Base-by-base conservation (phyloP, 1,140 invertebrate genomes). In the Trichonephila clavata region DNA sequence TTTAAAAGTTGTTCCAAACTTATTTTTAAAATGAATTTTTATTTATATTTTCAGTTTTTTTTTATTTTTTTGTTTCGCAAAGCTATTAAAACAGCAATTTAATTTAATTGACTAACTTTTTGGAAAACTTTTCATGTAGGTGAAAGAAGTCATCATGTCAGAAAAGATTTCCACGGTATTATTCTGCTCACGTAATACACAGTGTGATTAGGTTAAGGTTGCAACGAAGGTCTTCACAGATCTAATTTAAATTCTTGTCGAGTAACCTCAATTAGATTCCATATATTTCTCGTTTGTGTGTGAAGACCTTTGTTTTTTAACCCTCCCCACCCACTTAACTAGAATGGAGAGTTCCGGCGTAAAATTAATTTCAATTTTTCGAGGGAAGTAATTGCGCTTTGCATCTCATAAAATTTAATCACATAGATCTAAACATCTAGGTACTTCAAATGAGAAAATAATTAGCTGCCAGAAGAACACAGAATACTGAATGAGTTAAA, bases 221-320 rank as follows among this genome's bases (percentile, higher is more conserved):
- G 43, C 81, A n/a, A 50, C 16, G n/a, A 83, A 83, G 81, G 81
- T 83, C 81, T 83, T n/a, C 21, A 57, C n/a, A 13, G 13, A 83
- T n/a, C 20, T 83, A 83, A 83, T 83, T 83, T 59, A 83, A 83
- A 83, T 83, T 83, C 81, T 83, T 83, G 81, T 24, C 50, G 81
- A 77, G 81, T 24, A 50, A 50, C 81, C 21, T 83, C 81, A 59
- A 83, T 50, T 57, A 50, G 39, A 83, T 83, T 83, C 81, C 20
- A 68, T 24, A 21, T 43, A 57, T 59, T 83, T 83, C 50, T 83
- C 71, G 14, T 77, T 7, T 68, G 27, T 32, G 27, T 68, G 27
- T 32, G 27, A 16, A 39, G 71, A 77, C 27, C 71, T 77, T 39
- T 77, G 71, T 77, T 77, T 27, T n/a, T 32, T 77, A 77, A 77